Evolutionary conservation across 2,888 invertebrate genomes (phyloP).

Genomic region (Tiliacea aurago): DNA sequence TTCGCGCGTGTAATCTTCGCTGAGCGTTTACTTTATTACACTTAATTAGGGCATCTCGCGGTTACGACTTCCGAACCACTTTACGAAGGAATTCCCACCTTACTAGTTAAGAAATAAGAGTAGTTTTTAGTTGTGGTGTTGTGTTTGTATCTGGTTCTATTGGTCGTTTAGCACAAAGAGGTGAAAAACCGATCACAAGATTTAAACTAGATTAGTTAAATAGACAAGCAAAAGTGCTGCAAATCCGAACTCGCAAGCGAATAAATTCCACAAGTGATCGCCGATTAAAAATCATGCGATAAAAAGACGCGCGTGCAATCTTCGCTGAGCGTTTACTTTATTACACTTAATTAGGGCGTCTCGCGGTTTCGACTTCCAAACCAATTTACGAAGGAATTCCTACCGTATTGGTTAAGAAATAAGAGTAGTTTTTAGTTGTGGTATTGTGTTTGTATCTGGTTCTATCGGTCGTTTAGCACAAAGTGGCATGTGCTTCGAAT

Average conservation of each 20-base stretch:
- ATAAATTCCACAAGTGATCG: neutral
- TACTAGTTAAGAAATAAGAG: constrained; percentile 29
- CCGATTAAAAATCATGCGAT: constrained; percentile 19
- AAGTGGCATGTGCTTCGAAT: constrained; percentile 76
- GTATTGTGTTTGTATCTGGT: constrained; percentile 50
- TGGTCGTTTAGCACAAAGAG: constrained; percentile 73
- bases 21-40: constrained; percentile 70
- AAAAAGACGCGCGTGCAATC: constrained; percentile 35
- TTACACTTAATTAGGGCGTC: constrained; percentile 73
- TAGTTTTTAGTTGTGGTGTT: constrained; percentile 25
- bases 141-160: constrained; percentile 56
- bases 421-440: constrained; percentile 33
- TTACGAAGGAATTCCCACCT: constrained; percentile 38
- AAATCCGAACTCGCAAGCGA: neutral
- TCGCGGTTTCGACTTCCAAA: constrained; percentile 48
- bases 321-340: constrained; percentile 67
- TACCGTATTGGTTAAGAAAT: constrained; percentile 28
- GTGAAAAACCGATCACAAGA: too few species aligned
- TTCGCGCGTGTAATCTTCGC: constrained; percentile 26
- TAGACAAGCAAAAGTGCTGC: neutral
- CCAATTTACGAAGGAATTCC: constrained; percentile 31
- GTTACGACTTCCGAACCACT: constrained; percentile 39
- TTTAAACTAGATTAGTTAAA: neutral
- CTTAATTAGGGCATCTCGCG: constrained; percentile 71
- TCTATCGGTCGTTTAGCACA: constrained; percentile 71